Conservation (phyloP, 2,888 invertebrate genomes). For the Agrotis ipsilon region DNA sequence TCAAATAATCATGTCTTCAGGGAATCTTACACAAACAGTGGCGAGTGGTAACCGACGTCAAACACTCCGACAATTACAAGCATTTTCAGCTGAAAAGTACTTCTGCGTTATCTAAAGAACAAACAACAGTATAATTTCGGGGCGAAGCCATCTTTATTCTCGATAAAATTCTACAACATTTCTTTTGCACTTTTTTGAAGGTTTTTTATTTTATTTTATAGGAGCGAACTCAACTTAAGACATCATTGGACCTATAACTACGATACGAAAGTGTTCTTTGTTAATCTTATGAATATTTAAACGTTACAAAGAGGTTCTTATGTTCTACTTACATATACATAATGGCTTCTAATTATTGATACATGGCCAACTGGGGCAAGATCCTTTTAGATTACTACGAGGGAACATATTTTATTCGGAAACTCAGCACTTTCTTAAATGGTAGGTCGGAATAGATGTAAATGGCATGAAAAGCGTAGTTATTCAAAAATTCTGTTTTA, state of each 20-base stretch:
- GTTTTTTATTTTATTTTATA: conserved; percentile 12
- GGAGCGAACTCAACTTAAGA: neutral
- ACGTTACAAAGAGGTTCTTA: conserved; percentile 12
- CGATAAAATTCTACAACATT: conserved; percentile 7
- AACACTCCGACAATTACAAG: conserved; percentile 31
- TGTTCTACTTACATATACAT: conserved; percentile 41
- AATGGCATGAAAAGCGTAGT: conserved; percentile 21
- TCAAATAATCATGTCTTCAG: conserved; percentile 35
- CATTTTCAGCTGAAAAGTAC: conserved; percentile 33
- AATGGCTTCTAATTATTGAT: conserved; percentile 39
- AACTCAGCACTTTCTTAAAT: conserved; percentile 35
- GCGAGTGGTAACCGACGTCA: conserved; percentile 14
- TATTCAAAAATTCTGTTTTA: neutral
- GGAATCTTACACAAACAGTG: conserved; percentile 38
- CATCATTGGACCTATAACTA: neutral
- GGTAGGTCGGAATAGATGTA: conserved; percentile 22
- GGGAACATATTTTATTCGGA: conserved; percentile 39
- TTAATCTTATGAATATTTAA: conserved; percentile 28
- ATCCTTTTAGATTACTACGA: conserved; percentile 36
- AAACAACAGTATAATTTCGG: conserved; percentile 31
- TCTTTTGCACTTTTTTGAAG: conserved; percentile 8
- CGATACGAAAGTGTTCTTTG: conserved; percentile 15
- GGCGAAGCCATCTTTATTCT: neutral
- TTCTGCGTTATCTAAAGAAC: conserved; percentile 35
- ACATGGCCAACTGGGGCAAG: conserved; percentile 43